phyloP scores from a whole-genome alignment of 2,113 vertebrate species.

The Callipepla californica region DNA sequence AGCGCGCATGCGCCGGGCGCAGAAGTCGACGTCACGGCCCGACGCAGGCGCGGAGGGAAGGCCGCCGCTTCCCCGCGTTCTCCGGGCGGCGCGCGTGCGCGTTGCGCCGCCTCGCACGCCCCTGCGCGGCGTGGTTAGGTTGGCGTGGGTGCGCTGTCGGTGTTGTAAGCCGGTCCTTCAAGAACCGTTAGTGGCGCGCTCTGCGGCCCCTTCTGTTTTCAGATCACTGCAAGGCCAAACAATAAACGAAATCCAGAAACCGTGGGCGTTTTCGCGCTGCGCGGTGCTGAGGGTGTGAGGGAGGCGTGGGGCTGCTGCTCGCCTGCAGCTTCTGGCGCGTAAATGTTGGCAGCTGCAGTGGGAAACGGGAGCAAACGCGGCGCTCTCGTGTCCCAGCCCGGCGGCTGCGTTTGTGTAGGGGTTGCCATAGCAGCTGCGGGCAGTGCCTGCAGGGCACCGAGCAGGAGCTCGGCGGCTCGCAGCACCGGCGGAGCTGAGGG shows the following conservation, averaged over 20 bases:
- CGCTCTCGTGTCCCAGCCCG: neutral
- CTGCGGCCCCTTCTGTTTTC: too few relatives aligned
- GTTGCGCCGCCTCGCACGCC: too few relatives aligned
- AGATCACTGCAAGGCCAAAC: too few relatives aligned
- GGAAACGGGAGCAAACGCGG: neutral
- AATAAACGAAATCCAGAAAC: neutral
- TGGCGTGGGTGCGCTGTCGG: too few relatives aligned
- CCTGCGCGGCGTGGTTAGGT: neutral
- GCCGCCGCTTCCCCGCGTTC: neutral
- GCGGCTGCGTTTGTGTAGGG: slow-evolving; percentile 35
- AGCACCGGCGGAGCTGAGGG: neutral
- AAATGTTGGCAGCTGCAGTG: neutral
- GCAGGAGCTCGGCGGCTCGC: neutral
- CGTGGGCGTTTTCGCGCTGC: neutral
- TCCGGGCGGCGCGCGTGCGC: neutral
- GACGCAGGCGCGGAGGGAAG: neutral
- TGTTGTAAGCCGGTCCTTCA: too few relatives aligned
- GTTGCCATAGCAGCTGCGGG: slow-evolving; percentile 51
- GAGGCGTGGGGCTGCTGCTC: neutral
- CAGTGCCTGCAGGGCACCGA: neutral
- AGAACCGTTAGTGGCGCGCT: too few relatives aligned
- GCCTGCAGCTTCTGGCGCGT: neutral
- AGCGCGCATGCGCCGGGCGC: neutral
- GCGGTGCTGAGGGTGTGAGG: neutral
- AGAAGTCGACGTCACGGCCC: neutral